phyloP scores from a whole-genome alignment of 2,797 vertebrate species.

The Benthosema pterotum region DNA sequence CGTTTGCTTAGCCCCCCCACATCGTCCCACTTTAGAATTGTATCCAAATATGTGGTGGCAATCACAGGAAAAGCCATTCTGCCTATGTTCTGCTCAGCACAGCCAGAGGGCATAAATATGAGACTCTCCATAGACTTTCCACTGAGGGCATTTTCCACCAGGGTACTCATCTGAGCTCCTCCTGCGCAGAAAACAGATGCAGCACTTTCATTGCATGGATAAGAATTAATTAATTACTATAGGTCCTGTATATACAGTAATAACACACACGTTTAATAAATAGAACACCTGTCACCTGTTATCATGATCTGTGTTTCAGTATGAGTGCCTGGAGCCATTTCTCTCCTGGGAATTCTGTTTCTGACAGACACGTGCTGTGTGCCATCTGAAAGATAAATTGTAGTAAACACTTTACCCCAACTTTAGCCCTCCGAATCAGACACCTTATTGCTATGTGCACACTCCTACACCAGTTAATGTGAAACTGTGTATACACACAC shows the following conservation, averaged over 20 bases:
- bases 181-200: constrained; percentile 41
- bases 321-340: constrained; percentile 83
- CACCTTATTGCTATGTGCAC: no score
- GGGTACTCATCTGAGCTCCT: constrained; percentile 74
- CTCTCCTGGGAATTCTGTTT: constrained; percentile 54
- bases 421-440: no score
- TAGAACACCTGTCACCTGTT: constrained; percentile 76
- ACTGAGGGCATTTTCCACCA: constrained; percentile 80
- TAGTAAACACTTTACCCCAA: no score
- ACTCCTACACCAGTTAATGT: no score
- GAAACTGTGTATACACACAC: no score
- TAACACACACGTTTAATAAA: no score
- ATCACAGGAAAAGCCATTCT: constrained; percentile 85
- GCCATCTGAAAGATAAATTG: constrained; percentile 66
- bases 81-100: constrained; percentile 90
- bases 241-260: no score
- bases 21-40: constrained; percentile 84
- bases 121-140: constrained; percentile 81
- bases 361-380: constrained; percentile 72
- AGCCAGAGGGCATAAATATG: constrained; percentile 80
- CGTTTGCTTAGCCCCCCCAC: constrained; percentile 74
- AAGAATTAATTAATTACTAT: no score
- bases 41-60: constrained; percentile 86
- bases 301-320: constrained; percentile 82
- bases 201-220: not conserved